Evolutionary conservation across 53 echinoderm and acorn worm species (phyloP).

Genomic region (Temnopleurus reevesii): DNA sequence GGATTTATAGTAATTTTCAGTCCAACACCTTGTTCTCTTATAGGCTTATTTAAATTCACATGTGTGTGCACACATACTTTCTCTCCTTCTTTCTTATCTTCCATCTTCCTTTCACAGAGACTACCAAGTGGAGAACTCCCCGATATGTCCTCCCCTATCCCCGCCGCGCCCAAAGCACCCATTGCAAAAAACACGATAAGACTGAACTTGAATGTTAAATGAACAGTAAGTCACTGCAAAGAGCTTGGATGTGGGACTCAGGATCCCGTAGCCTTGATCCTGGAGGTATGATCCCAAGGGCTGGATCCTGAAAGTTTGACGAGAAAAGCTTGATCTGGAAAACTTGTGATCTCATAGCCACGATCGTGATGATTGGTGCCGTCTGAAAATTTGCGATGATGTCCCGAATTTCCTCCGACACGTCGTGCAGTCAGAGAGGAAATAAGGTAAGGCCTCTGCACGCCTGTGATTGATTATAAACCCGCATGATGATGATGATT

Average conservation of each 20-base stretch:
- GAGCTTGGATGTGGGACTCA: neutral
- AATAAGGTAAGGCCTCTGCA: conserved; percentile 39
- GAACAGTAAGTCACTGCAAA: neutral
- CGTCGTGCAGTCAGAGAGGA: neutral
- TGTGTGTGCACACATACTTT: conserved; percentile 58
- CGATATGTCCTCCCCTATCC: conserved; percentile 70
- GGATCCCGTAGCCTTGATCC: conserved; percentile 11
- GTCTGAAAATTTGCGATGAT: neutral
- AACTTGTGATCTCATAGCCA: neutral
- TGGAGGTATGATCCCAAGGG: neutral
- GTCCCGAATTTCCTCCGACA: neutral
- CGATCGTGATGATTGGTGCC: neutral
- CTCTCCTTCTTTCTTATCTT: conserved; percentile 20
- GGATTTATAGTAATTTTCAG: no score
- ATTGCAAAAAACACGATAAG: conserved; percentile 77
- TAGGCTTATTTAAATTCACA: conserved; percentile 10
- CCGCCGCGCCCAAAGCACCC: conserved; percentile 53
- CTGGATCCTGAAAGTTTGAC: conserved; percentile 1
- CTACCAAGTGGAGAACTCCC: conserved; percentile 79
- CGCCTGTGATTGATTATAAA: conserved; percentile 4
- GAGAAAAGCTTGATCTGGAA: no score
- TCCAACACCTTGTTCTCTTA: neutral
- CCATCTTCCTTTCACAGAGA: conserved; percentile 56
- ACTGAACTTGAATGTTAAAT: conserved; percentile 74
- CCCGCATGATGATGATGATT: neutral